These are phyloP conservation scores for Arge pagana DNA, from an alignment of 2,888 invertebrate species.

Conservation along the genomic window DNA sequence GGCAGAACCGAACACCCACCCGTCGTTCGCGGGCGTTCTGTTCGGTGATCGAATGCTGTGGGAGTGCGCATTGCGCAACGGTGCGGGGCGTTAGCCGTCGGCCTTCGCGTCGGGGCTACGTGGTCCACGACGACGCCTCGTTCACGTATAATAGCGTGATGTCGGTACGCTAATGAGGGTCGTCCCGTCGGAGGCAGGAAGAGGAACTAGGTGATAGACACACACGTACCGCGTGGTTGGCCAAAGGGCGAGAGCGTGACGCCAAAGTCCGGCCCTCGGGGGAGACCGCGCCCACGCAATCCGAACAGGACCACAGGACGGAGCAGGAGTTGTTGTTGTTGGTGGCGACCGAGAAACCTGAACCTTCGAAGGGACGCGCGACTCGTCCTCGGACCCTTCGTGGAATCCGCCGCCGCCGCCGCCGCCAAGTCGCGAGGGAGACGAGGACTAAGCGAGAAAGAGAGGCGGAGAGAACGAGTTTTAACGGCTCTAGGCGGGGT, in stretches of 20 bases:
- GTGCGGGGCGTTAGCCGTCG: slow-evolving; percentile 15
- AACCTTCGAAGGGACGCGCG: slow-evolving; percentile 25
- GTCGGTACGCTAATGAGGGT: slow-evolving; percentile 19
- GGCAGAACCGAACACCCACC: slow-evolving; percentile 15
- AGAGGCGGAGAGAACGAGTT: slow-evolving; percentile 34
- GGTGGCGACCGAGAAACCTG: slow-evolving; percentile 28
- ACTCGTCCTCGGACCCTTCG: slow-evolving; percentile 8
- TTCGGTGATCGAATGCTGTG: slow-evolving; percentile 16
- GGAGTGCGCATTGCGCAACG: slow-evolving; percentile 21
- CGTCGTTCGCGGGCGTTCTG: slow-evolving; percentile 14
- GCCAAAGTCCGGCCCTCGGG: slow-evolving; percentile 56
- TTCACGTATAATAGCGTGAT: slow-evolving; percentile 3
- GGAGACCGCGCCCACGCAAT: slow-evolving; percentile 59
- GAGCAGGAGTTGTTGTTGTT: slow-evolving; percentile 49
- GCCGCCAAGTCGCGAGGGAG: slow-evolving; percentile 14
- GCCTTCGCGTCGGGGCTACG: slow-evolving; percentile 5
- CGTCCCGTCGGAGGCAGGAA: slow-evolving; percentile 17
- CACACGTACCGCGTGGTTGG: slow-evolving; percentile 34
- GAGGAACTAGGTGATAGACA: slow-evolving; percentile 19
- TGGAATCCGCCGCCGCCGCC: neutral
- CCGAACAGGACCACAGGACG: slow-evolving; percentile 55
- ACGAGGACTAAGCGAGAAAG: slow-evolving; percentile 2
- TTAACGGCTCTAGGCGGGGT: slow-evolving; percentile 28
- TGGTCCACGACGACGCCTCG: slow-evolving; percentile 21
- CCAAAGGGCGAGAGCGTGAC: slow-evolving; percentile 54